Evolutionary conservation across 2,888 invertebrate species (phyloP).

Genomic region (Argyra leucocephala): DNA sequence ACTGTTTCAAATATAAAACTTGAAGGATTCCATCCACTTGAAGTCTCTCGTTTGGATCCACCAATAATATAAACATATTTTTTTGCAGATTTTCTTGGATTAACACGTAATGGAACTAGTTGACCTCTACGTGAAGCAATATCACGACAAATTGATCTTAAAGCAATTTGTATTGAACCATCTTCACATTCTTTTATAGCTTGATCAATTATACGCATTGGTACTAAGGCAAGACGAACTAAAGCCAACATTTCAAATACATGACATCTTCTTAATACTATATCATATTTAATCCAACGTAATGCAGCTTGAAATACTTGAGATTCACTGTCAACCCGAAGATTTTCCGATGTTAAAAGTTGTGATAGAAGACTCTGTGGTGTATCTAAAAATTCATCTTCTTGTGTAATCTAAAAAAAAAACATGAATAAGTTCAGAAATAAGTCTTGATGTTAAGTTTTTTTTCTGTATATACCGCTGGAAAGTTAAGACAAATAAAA

Average conservation of each 20-base stretch:
- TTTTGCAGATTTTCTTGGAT: conserved; percentile 74
- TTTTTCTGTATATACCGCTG: conserved; percentile 51
- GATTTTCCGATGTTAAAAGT: conserved; percentile 72
- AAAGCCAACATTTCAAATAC: conserved; percentile 78
- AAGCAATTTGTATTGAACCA: conserved; percentile 67
- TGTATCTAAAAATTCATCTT: conserved; percentile 78
- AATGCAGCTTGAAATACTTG: conserved; percentile 82
- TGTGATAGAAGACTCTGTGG: conserved; percentile 67
- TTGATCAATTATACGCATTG: conserved; percentile 66
- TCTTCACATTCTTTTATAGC: conserved; percentile 69
- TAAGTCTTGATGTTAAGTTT: conserved; percentile 7
- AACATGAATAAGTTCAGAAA: neutral
- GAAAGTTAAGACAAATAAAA: conserved; percentile 79
- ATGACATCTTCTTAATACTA: conserved; percentile 63
- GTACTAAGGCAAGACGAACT: conserved; percentile 74
- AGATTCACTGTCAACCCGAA: conserved; percentile 79
- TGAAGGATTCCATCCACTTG: conserved; percentile 62
- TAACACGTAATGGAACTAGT: conserved; percentile 62
- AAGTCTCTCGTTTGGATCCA: conserved; percentile 72
- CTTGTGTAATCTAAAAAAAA: conserved; percentile 45
- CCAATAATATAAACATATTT: conserved; percentile 83
- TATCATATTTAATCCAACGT: conserved; percentile 78
- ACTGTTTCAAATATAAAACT: conserved; percentile 61
- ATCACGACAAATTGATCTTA: conserved; percentile 70
- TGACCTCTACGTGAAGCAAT: conserved; percentile 66